Base-by-base conservation (phyloP, 2,888 invertebrate species). In the Nyleta sp. region DNA sequence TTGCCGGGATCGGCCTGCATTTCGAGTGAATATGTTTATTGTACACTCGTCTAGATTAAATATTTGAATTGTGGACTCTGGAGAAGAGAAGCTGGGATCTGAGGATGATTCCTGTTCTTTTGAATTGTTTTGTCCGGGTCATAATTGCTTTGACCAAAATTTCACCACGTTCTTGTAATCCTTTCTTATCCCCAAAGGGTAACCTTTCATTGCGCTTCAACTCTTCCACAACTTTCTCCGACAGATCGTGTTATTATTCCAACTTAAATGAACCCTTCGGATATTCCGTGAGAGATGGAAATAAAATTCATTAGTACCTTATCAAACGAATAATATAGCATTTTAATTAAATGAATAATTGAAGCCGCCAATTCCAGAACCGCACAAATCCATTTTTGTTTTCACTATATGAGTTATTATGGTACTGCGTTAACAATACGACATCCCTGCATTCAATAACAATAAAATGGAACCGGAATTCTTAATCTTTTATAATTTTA, bases 81-180 rank as follows among this genome's bases (percentile, higher is more conserved):
- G 11, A 6, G n/a, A 15, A 17, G 17, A 3, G 24, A 6, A 31
- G 1, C 42, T 5, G 20, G 11, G 46, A 46, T 46, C 18, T n/a
- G 28, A 33, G 20, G n/a, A 71, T 35, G 18, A 28, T 64, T 8
- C 46, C 31, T n/a, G 6, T 60, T 38, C 38, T 46, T 55, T 31
- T 31, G 15, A 28, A 67, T 67, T 53, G 52, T 67, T 38, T 42
- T 42, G 57, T 57, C 11, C 11, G 33, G 31, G 40, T 50, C 55
- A 76, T 82, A 68, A 80, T 81, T 57, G 53, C 55, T 81, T 57
- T 57, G 68, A 71, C 77, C 77, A 77, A 72, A 76, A 79, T 81
- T 81, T 78, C 67, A 72, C 70, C 72, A 62, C 65, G 74, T 62
- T 74, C 71, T 68, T 52, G 73, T 80, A 81, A 81, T 81, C 79